Conservation (phyloP, 1,140 invertebrate species). For the Maconellicoccus hirsutus region DNA sequence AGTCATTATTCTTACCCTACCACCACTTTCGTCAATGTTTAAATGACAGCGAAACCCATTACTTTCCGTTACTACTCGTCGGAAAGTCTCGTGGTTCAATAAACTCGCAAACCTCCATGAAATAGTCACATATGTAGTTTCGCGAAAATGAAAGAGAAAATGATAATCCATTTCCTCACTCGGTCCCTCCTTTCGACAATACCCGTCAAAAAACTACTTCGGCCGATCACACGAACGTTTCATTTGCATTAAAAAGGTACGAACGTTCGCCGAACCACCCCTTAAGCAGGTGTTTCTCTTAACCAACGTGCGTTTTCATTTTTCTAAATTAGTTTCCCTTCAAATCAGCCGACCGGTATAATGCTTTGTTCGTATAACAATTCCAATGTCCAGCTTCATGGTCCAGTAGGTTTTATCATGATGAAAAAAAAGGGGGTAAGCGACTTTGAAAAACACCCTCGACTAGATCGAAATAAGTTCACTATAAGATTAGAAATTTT, state of each 20-base stretch:
- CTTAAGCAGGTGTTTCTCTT: not conserved
- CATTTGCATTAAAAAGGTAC: not conserved
- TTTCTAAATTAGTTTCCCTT: constrained; percentile 5
- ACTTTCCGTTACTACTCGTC: too few relatives aligned
- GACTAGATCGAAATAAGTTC: too few relatives aligned
- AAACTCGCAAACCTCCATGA: too few relatives aligned
- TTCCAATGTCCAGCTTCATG: not conserved
- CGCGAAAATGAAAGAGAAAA: too few relatives aligned
- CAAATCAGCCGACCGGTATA: not conserved
- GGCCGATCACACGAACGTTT: not conserved
- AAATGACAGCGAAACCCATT: too few relatives aligned
- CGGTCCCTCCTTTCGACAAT: not conserved
- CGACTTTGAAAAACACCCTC: too few relatives aligned
- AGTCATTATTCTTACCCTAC: too few relatives aligned
- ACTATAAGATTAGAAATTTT: too few relatives aligned
- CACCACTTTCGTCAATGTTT: too few relatives aligned
- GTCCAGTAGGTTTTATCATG: not conserved
- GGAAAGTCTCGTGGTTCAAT: too few relatives aligned
- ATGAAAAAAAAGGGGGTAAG: too few relatives aligned
- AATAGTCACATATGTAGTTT: too few relatives aligned
- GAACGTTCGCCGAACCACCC: not conserved
- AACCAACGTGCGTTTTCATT: not conserved
- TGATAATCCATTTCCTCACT: not conserved
- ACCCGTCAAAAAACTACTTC: not conserved
- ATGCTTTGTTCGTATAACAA: not conserved